phyloP scores from a whole-genome alignment of 2,113 vertebrate species.

The Xiphorhynchus elegans region DNA sequence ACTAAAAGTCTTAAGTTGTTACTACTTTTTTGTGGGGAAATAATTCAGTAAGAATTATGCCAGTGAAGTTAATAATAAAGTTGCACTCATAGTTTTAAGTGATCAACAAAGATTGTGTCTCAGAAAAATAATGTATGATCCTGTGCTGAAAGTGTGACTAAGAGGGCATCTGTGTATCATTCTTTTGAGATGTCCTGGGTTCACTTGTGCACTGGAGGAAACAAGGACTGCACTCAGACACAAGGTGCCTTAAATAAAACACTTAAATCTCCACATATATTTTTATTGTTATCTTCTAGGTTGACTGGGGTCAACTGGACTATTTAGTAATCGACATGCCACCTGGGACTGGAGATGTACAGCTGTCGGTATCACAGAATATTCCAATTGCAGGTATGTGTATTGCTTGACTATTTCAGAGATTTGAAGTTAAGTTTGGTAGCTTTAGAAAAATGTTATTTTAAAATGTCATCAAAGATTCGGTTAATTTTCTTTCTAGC shows the following conservation, averaged over 20 bases:
- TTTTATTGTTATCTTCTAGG: slow-evolving; percentile 76
- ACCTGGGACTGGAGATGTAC: slow-evolving; percentile 96
- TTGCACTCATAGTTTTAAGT: neutral
- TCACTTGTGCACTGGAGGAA: neutral
- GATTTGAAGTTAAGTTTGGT: neutral
- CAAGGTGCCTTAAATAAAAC: neutral
- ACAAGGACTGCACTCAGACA: neutral
- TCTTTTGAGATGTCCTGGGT: neutral
- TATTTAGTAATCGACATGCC: slow-evolving; percentile 98
- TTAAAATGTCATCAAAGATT: neutral
- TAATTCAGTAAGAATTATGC: neutral
- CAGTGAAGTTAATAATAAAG: neutral
- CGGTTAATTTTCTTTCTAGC: neutral
- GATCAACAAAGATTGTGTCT: neutral
- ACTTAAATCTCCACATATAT: neutral
- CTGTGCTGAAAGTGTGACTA: neutral
- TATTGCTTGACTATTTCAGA: neutral
- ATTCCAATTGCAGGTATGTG: slow-evolving; percentile 87
- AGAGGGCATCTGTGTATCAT: neutral
- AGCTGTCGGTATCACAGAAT: slow-evolving; percentile 93
- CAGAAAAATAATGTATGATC: neutral
- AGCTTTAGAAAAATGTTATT: neutral
- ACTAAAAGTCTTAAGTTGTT: neutral
- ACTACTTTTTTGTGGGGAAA: fast-evolving
- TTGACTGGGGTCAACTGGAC: slow-evolving; percentile 93